Base-by-base conservation (phyloP, 2,888 invertebrate genomes). In the Alitta virens region DNA sequence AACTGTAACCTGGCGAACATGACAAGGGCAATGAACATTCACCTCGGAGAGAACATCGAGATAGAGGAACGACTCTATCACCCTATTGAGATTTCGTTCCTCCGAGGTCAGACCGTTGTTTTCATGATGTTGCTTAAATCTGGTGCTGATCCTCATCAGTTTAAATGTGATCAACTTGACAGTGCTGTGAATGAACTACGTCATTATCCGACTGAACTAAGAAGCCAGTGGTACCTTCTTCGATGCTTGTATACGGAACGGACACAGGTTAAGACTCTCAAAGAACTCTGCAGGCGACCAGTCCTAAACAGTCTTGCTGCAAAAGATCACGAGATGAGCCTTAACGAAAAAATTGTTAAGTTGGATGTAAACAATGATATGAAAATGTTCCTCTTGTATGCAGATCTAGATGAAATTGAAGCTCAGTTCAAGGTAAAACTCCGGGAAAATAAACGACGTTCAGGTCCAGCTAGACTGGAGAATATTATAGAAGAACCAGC, bases 201-300 rank as follows among this genome's bases (percentile, higher is more conserved):
- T 1, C 26, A 27, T 21, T 7, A n/a, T 3, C 56, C 49, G 0
- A n/a, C 54, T 2, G 61, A 61, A 7, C 18, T 38, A 16, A 46
- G 38, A 21, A 50, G 33, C 27, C 49, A 42, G 1, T 62, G 62
- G 64, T 42, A 62, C 26, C 43, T 68, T 23, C 21, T 68, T 2
- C 51, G 57, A 38, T 56, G 52, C 25, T 27, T 66, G 12, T n/a
- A 57, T 24, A 64, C 63, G 27, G 70, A 68, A 18, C 40, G 55
- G 21, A 5, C 50, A 21, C 64, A 68, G 14, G 61, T 68, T 7
- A 60, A 56, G 26, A 52, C 68, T 18, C 53, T 77, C 16, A 57
- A 70, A 27, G 65, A 67, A 23, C 59, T 77, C n/a, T 68, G 66
- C 50, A 50, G 68, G 46, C 18, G 63, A 27, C 68, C 64, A 21